Evolutionary conservation across 2,888 invertebrate species (phyloP).

Genomic region (Camponotus fellah): DNA sequence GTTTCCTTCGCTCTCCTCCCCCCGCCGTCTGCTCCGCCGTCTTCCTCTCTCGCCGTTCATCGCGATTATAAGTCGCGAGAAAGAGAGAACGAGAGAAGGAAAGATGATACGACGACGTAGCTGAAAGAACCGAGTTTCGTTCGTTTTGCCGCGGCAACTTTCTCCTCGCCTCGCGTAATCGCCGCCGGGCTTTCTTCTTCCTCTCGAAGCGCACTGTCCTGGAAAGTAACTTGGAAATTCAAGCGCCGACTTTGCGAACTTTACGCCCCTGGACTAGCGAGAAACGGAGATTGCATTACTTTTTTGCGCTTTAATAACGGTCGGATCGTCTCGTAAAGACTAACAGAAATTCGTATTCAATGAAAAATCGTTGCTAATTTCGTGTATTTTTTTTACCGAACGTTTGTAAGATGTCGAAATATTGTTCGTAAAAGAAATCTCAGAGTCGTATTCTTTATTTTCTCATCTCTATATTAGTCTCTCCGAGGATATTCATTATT

Average conservation of each 20-base stretch:
- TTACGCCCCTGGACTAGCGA: slow-evolving; percentile 1
- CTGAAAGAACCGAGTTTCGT: slow-evolving; percentile 63
- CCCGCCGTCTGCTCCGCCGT: slow-evolving; percentile 33
- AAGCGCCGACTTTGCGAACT: slow-evolving; percentile 43
- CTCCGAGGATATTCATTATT: background rate
- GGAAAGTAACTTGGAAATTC: slow-evolving; percentile 51
- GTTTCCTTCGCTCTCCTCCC: slow-evolving; percentile 42
- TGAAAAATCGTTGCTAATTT: background rate
- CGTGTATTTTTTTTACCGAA: background rate
- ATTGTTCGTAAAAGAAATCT: background rate
- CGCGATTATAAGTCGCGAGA: slow-evolving; percentile 59
- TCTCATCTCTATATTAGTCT: background rate
- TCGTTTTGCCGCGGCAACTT: slow-evolving; percentile 71
- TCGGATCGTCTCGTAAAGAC: slow-evolving; percentile 18
- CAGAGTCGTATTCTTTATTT: background rate
- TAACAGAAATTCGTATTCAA: background rate
- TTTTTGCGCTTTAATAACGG: background rate
- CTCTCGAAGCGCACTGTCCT: slow-evolving; percentile 22
- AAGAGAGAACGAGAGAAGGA: slow-evolving; percentile 36
- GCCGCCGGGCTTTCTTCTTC: slow-evolving; percentile 66
- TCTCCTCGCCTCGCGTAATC: slow-evolving; percentile 79
- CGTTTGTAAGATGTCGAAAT: background rate
- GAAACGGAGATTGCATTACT: slow-evolving; percentile 36
- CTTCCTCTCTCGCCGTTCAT: slow-evolving; percentile 47
- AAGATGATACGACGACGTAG: slow-evolving; percentile 21